These are phyloP conservation scores for Drosophila ohnishii DNA, from an alignment of 1,140 invertebrate species.

Conservation along the genomic window DNA sequence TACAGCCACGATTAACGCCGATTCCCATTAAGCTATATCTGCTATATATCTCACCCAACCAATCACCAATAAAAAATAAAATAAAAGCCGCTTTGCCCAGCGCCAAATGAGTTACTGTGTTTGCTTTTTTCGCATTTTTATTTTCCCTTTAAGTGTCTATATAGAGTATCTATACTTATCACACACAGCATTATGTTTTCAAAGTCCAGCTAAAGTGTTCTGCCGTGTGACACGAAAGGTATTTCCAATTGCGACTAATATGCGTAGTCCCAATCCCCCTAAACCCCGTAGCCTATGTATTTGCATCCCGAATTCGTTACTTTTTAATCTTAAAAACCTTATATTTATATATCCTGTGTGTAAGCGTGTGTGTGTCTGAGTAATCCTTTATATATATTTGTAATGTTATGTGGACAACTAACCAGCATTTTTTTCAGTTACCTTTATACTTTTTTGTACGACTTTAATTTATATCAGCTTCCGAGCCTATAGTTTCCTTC, in stretches of 20 bases:
- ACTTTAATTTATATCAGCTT: constrained; percentile 37
- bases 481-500: constrained; percentile 41
- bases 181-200: constrained; percentile 37
- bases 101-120: constrained; percentile 34
- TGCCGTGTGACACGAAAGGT: constrained; percentile 43
- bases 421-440: constrained; percentile 49
- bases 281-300: constrained; percentile 16
- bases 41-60: constrained; percentile 32
- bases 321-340: constrained; percentile 12
- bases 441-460: constrained; percentile 30
- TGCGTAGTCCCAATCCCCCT: constrained; percentile 14
- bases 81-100: constrained; percentile 43
- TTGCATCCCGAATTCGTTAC: constrained; percentile 32
- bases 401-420: constrained; percentile 30
- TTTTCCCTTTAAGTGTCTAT: constrained; percentile 59
- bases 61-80: constrained; percentile 23
- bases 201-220: constrained; percentile 43
- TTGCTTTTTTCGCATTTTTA: constrained; percentile 42
- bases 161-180: constrained; percentile 30
- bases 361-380: constrained; percentile 32
- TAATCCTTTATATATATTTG: constrained; percentile 13
- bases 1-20: constrained; percentile 69
- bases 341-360: constrained; percentile 18
- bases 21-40: constrained; percentile 63
- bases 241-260: constrained; percentile 47